Conservation (phyloP, 2,888 invertebrate genomes). For the Nemotelus nigrinus region DNA sequence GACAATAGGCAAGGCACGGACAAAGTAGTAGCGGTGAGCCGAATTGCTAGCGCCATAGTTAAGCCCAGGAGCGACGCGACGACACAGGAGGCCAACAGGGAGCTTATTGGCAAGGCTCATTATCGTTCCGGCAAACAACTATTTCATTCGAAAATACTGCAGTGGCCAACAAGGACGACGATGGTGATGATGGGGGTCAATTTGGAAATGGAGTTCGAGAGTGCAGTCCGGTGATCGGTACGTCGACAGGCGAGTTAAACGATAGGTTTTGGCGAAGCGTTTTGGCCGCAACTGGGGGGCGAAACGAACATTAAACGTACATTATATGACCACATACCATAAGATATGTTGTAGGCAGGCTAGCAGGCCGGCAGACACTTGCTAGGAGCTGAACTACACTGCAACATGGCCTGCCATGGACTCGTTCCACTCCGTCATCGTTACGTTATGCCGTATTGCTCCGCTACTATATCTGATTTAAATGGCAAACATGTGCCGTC, state of each 20-base stretch:
- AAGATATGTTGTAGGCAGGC: constrained; percentile 37
- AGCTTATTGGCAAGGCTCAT: constrained; percentile 42
- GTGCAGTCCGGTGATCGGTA: constrained; percentile 31
- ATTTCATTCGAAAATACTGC: constrained; percentile 44
- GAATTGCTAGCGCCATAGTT: background rate
- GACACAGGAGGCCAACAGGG: constrained; percentile 35
- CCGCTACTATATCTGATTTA: constrained; percentile 40
- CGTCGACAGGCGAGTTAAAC: constrained; percentile 18
- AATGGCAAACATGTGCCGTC: constrained; percentile 45
- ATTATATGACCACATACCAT: constrained; percentile 38
- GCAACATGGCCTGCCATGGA: background rate
- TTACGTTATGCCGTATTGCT: constrained; percentile 32
- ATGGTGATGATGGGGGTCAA: constrained; percentile 36
- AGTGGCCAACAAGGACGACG: constrained; percentile 34
- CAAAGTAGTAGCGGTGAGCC: background rate
- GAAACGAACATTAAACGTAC: constrained; percentile 32
- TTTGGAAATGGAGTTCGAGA: constrained; percentile 22
- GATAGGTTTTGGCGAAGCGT: background rate
- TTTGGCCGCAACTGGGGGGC: background rate
- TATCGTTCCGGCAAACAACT: constrained; percentile 43
- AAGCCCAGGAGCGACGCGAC: constrained; percentile 3
- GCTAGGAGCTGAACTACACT: background rate
- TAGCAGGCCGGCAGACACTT: background rate
- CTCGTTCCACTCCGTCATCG: background rate
- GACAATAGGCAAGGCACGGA: too few relatives aligned